Evolutionary conservation across 2,888 invertebrate genomes (phyloP), one percentile per base, ranked within the genome.

Genomic region (Tanypteryx hageni): DNA sequence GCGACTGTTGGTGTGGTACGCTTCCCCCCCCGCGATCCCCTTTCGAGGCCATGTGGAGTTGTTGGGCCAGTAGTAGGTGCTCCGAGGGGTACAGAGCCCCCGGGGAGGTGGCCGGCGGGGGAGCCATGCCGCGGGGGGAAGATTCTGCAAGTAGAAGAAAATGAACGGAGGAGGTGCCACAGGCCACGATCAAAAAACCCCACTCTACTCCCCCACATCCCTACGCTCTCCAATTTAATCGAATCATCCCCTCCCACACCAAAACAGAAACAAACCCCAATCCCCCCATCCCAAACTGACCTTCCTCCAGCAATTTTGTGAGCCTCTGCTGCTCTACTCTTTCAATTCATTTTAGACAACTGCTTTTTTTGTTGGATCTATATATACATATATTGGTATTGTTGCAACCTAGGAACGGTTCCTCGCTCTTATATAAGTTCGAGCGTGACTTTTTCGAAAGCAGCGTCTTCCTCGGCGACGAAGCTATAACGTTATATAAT

Each of bases 261-360:
- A 85, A 57, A 56, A 58, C 85, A 89, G 61, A 44, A 44, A 89
- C 44, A 89, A 57, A 31, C 61, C 18, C 31, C 64, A 64, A 31
- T 44, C 61, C 89, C 89, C 86, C 10, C 7, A 31, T 61, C 61
- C 22, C 68, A 68, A 89, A 64, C 89, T 89, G 89, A 89, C 89
- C 89, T 89, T 89, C 89, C 89, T 89, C 89, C 89, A 89, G 89
- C 89, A 89, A 89, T 89, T 89, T 89, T 89, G 89, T 89, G 89
- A 89, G 89, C 89, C 89, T 89, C 89, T 89, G 89, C 89, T 89
- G 89, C 89, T 89, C 89, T 89, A 89, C 89, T 68, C 64, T 68
- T 89, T 89, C 27, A 18, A 44, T 27, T 86, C 86, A 86, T 16
- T 61, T 56, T 82, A 56, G 89, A 89, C 89, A 56, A 89, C 68